Base-by-base conservation (phyloP, 2,797 vertebrate genomes). In the Eupleurogrammus muticus region DNA sequence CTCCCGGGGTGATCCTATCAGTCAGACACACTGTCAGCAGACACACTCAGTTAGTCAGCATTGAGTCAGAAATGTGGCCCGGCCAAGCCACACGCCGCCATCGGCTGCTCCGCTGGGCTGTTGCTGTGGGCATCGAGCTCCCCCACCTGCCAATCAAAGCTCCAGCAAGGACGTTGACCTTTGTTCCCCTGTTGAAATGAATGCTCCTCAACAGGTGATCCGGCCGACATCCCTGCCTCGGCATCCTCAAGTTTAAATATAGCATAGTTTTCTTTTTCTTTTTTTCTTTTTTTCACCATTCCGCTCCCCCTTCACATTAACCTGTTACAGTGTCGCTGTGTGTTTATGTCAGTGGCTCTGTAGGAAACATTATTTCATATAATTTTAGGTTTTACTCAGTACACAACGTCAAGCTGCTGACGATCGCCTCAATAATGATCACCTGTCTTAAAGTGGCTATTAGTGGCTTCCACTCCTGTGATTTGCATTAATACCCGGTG, bases 1-100 rank as follows among this genome's bases (percentile, higher is more conserved):
- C 90, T 84, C 89, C 81, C 55, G 82, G 86, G 86, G 84, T 64
- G 82, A 86, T 87, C 80, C 84, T 87, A 87, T 91, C 90, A 87
- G 86, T 85, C 88, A 86, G 84, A 86, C 87, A 77, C 89, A 68
- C 88, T 87, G 89, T 89, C 90, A 90, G 85, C 85, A 91, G 89
- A 89, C 88, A 90, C 88, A 87, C 82, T 90, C 88, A 75, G 86
- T 92, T 91, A 89, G 88, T 90, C 90, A 90, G 83, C 90, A 83
- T 60, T 56, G 89, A 87, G 82, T 88, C 88, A 85, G 87, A 87
- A 63, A 70, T 74, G 86, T 83, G 87, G 83, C 84, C 87, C 73
- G n/a, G 79, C 79, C 82, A 50, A 80, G 80, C 83, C 86, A 69
- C 85, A 70, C 86, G 81, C 88, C 84, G 80, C 74, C 77, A 67